Conservation (phyloP, 2,888 invertebrate genomes). For the Tetheella fluctuosa region DNA sequence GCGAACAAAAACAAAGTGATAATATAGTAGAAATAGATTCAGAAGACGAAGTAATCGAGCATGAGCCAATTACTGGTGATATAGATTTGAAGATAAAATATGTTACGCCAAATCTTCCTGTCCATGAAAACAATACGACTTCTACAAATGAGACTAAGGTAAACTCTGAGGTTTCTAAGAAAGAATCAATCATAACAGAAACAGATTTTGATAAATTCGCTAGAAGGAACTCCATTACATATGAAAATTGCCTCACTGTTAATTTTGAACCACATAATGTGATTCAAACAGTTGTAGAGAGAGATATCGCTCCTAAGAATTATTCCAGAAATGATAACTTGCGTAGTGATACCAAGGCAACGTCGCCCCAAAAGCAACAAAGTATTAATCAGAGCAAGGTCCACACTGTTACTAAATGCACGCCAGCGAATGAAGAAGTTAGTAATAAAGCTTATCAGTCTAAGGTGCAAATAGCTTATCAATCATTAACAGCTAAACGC, state of each 20-base stretch:
- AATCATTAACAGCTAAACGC: constrained; percentile 69
- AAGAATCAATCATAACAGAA: constrained; percentile 73
- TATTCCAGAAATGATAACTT: constrained; percentile 56
- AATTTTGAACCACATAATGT: constrained; percentile 67
- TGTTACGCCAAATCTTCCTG: constrained; percentile 26
- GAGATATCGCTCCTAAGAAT: constrained; percentile 53
- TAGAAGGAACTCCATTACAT: constrained; percentile 72
- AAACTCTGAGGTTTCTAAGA: constrained; percentile 45
- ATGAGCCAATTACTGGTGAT: constrained; percentile 59
- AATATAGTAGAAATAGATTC: constrained; percentile 49
- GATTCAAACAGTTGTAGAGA: constrained; percentile 63
- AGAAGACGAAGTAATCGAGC: constrained; percentile 60
- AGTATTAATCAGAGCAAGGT: constrained; percentile 43
- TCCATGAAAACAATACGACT: constrained; percentile 27
- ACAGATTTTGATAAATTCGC: constrained; percentile 79
- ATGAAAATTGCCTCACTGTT: constrained; percentile 70
- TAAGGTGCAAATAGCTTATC: constrained; percentile 74
- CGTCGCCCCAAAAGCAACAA: constrained; percentile 52
- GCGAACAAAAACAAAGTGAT: constrained; percentile 42
- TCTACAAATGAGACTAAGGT: constrained; percentile 17
- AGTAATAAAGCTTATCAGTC: constrained; percentile 67
- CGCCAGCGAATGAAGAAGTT: constrained; percentile 47
- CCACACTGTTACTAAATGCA: constrained; percentile 39
- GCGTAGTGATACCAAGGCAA: constrained; percentile 55
- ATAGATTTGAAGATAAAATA: constrained; percentile 41